Evolutionary conservation across 35 echinoderm and acorn worm species (phyloP).

Genomic region (Diadema setosum): DNA sequence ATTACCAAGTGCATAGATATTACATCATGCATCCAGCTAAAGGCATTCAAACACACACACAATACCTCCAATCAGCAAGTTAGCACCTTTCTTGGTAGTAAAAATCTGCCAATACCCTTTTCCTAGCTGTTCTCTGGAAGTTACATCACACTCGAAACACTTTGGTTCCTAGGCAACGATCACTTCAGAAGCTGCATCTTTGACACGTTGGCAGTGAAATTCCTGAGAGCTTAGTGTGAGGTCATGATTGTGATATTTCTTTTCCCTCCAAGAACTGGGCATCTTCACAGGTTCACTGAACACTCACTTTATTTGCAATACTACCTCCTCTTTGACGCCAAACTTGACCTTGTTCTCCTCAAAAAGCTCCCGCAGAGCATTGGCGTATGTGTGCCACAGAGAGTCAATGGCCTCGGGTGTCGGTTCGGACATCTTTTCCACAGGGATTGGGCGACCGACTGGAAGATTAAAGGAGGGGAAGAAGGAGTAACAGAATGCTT

Average conservation of each 20-base stretch:
- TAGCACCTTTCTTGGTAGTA: too few relatives aligned
- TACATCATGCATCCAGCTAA: too few relatives aligned
- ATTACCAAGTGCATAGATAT: too few relatives aligned
- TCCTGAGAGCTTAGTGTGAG: background rate
- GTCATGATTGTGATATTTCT: background rate
- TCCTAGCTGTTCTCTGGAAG: too few relatives aligned
- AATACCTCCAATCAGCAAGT: too few relatives aligned
- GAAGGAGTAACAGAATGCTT: background rate
- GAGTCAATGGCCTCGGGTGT: conserved; percentile 54
- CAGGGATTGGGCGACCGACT: conserved; percentile 83
- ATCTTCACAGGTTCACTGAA: background rate
- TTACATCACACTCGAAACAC: too few relatives aligned
- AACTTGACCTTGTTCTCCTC: conserved; percentile 80
- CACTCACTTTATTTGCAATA: conserved; percentile 56
- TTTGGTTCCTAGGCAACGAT: too few relatives aligned
- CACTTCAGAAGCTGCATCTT: too few relatives aligned
- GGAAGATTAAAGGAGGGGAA: background rate
- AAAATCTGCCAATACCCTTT: too few relatives aligned
- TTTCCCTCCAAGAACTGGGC: background rate
- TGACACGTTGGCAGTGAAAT: too few relatives aligned
- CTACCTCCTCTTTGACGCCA: conserved; percentile 34
- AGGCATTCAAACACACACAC: too few relatives aligned
- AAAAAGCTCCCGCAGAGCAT: conserved; percentile 41
- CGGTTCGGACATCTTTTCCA: conserved; percentile 48
- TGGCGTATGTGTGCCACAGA: conserved; percentile 53